Evolutionary conservation across 37 sponge, comb jelly and placozoan species (phyloP), one percentile per base, ranked within the genome.

Genomic region (Aphrocallistes beatrix): DNA sequence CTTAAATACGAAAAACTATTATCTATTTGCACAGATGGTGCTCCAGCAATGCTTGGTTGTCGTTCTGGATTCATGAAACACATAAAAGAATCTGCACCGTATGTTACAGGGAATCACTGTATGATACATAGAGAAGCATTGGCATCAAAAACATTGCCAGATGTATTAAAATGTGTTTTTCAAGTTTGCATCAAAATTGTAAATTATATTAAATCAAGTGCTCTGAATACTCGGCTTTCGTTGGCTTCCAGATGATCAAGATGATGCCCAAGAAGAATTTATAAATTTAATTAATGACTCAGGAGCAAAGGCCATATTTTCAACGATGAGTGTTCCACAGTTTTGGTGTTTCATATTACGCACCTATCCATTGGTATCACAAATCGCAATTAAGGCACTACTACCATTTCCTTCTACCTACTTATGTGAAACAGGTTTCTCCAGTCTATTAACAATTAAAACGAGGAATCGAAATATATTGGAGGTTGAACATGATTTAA

Each of bases 11-110:
- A 60, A 60, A 60, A 60, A 60, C 75, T 60, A 60, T 60, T 60
- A 60, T 60, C 75, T 28, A 60, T 60, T 60, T 60, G 75, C 75
- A 60, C 75, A 60, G 75, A 60, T 60, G 75, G 75, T 60, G 75
- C 75, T 60, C 75, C 34, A 32, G 75, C 75, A 60, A 60, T 60
- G 25, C 75, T 60, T 60, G 75, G 75, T 60, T 60, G 75, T 60
- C 75, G 75, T 60, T 60, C 75, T 32, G 75, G 75, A 60, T 60
- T 60, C 75, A 60, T 60, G 75, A 60, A 60, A 60, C 75, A 60
- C 75, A 60, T 28, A 28, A 32, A 60, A 60, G 32, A 60, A 32
- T 60, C 75, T 60, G 75, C 75, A 32, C 75, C 75, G 75, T 60
- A 60, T 42, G 34, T 60, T 60, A 60, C 75, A 60, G 75, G 75